Base-by-base conservation (phyloP, 1,140 invertebrate genomes). In the Ips nitidus region DNA sequence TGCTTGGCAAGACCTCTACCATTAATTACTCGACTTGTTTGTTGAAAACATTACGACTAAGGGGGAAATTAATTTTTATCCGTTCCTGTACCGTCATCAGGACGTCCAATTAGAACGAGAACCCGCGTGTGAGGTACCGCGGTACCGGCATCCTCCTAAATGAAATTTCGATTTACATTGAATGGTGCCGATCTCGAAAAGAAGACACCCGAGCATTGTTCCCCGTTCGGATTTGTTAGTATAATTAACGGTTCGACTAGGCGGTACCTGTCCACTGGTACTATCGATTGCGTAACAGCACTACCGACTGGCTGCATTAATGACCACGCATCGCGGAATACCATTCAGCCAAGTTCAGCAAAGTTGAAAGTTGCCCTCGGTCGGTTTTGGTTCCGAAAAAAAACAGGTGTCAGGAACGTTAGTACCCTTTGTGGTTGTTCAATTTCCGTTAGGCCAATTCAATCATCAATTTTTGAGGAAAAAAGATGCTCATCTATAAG, bases 141-240 rank as follows among this genome's bases (percentile, higher is more conserved):
- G 66, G 57, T 41, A 68, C 56, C 66, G 39, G 43, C 41, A 56
- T 56, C 52, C 41, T 66, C 22, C 42, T 66, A 60, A 68, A 60
- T 60, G 52, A 68, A 68, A 68, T 60, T 60, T 68, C 66, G 52
- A 68, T 68, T 68, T 68, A 68, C 66, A 68, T 68, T 68, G 66
- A 68, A 68, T 68, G 58, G 56, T 61, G 43, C 66, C 57, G 57
- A 68, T 60, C 57, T 39, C 58, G 58, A 39, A 45, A 6, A 45
- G 66, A 68, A 68, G 66, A 68, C 66, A 68, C 66, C 66, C 66
- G 66, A 60, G 56, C 41, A 68, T 68, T 68, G 66, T 68, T 68
- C 47, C 50, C 41, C n/a, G 57, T 22, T 22, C 40, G 56, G 66
- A 68, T 68, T 68, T 68, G 66, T 68, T 68, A 68, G 57, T 68